A percentile compares a stretch with the other conserved stretches of the same genome.
Conservation (phyloP, 2,888 invertebrate genomes). For the Dicycla oo region DNA sequence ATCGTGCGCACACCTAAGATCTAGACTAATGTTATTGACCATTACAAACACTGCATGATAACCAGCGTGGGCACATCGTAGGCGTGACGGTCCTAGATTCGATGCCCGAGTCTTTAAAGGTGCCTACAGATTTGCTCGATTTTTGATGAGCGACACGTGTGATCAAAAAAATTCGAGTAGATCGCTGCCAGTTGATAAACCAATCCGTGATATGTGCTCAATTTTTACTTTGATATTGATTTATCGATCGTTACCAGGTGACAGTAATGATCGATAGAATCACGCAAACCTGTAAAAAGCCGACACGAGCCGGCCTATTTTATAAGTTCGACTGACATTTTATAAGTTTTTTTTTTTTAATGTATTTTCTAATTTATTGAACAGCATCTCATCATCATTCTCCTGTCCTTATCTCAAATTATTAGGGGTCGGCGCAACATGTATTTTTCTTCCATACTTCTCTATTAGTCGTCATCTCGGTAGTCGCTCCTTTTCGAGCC, state of each 20-base stretch:
- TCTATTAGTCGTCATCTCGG: too few species aligned
- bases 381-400: too few species aligned
- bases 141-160: background rate
- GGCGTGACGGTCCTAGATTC: slow-evolving; percentile 60
- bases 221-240: background rate
- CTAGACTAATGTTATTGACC: slow-evolving; percentile 48
- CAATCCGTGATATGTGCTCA: background rate
- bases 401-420: too few species aligned
- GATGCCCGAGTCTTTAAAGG: slow-evolving; percentile 48
- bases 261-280: background rate
- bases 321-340: background rate
- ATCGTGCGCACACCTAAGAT: slow-evolving; percentile 30
- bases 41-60: slow-evolving; percentile 39
- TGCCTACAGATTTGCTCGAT: background rate
- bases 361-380: too few species aligned
- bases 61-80: slow-evolving; percentile 47
- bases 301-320: background rate
- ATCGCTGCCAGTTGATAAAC: background rate
- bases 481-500: too few species aligned
- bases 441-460: too few species aligned
- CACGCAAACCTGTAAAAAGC: background rate
- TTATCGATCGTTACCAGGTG: background rate
- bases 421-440: too few species aligned
- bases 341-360: too few species aligned
- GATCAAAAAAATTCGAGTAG: background rate